phyloP scores from a whole-genome alignment of 2,113 vertebrate genomes.

The Dendrocopos noguchii region DNA sequence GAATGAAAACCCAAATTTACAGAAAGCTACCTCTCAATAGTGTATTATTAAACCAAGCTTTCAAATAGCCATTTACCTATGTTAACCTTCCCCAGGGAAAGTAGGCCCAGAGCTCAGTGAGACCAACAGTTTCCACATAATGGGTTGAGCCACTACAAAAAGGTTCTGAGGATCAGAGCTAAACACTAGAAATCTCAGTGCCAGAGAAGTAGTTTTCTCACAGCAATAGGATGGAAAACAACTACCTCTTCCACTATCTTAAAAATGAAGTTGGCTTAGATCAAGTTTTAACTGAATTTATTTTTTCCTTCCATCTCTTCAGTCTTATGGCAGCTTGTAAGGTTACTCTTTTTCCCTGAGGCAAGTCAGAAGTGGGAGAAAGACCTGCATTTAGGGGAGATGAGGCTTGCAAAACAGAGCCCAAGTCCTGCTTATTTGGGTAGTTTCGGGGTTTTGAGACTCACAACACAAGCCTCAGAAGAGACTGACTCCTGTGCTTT shows the following conservation, averaged over 20 bases:
- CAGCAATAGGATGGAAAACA: background rate
- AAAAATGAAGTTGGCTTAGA: background rate
- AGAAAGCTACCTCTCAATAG: background rate
- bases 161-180: background rate
- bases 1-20: background rate
- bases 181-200: too few relatives aligned
- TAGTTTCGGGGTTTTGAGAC: too few relatives aligned
- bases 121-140: background rate
- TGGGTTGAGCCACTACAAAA: background rate
- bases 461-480: too few relatives aligned
- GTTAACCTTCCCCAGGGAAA: background rate
- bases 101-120: background rate
- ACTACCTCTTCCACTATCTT: background rate
- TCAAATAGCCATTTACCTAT: background rate
- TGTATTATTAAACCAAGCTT: background rate
- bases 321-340: background rate
- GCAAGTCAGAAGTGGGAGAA: too few relatives aligned
- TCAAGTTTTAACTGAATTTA: slow-evolving; percentile 4
- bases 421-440: too few relatives aligned
- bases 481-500: too few relatives aligned
- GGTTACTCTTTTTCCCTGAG: background rate
- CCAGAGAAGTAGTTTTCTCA: background rate
- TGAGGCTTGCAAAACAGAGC: too few relatives aligned
- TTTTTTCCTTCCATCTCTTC: background rate
- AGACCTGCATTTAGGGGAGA: too few relatives aligned